Evolutionary conservation across 2,888 invertebrate genomes (phyloP).

Genomic region (Stenotaenia linearis): DNA sequence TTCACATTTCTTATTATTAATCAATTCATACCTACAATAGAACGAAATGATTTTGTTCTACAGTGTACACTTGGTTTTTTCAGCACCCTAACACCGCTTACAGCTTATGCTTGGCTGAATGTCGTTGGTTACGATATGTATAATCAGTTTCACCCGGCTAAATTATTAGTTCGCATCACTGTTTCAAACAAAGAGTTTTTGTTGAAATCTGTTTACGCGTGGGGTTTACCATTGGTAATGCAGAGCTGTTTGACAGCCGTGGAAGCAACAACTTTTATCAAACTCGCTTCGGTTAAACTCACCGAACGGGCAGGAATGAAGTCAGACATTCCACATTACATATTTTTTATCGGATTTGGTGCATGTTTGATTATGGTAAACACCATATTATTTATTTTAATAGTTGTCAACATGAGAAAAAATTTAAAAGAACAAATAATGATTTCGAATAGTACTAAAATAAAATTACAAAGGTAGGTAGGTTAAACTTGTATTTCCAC

Average conservation of each 20-base stretch:
- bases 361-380: not conserved
- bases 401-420: not conserved
- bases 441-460: not conserved
- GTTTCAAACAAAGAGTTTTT: not conserved
- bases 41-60: not conserved
- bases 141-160: not conserved
- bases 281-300: not conserved
- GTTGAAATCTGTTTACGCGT: not conserved
- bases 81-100: not conserved
- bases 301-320: not conserved
- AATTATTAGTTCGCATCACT: not conserved
- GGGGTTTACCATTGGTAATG: not conserved
- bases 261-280: not conserved
- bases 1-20: not conserved
- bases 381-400: not conserved
- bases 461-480: not conserved
- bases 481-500: too few species aligned
- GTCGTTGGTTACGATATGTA: not conserved
- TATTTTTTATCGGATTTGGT: not conserved
- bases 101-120: not conserved
- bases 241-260: not conserved
- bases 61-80: not conserved
- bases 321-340: not conserved
- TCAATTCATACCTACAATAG: not conserved
- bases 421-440: not conserved